A percentile compares a stretch with the other conserved stretches of the same genome.
Evolutionary conservation across 2,888 invertebrate species (phyloP).

Genomic region (Clitarchus hookeri): DNA sequence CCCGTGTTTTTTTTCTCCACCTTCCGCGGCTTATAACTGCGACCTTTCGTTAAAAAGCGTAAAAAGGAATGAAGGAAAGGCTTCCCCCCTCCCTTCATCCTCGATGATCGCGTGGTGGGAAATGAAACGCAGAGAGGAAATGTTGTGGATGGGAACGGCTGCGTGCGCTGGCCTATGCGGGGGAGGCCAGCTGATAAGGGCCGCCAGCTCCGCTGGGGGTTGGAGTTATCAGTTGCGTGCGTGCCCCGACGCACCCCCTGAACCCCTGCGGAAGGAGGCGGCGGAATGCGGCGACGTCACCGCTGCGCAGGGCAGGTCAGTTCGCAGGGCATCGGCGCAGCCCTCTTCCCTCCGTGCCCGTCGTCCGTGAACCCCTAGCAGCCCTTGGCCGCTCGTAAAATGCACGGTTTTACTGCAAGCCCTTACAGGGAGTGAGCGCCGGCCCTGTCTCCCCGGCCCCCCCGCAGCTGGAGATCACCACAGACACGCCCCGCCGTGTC

Average conservation of each 20-base stretch:
- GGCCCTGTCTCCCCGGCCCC: no score
- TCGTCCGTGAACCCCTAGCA: background rate
- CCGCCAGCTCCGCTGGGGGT: background rate
- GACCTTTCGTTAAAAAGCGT: slow-evolving; percentile 37
- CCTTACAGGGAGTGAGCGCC: background rate
- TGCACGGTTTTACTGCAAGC: background rate
- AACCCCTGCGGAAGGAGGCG: background rate
- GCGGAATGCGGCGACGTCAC: slow-evolving; percentile 14
- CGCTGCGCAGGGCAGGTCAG: background rate
- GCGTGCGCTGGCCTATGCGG: background rate
- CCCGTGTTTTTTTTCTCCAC: background rate
- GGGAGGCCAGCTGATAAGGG: background rate
- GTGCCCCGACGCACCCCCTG: no score
- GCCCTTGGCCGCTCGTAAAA: background rate
- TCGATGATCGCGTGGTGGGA: background rate
- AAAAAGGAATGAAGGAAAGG: slow-evolving; percentile 16
- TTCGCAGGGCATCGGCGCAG: background rate
- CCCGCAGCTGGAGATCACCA: no score
- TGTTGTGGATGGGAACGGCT: slow-evolving; percentile 10
- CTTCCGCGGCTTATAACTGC: slow-evolving; percentile 32
- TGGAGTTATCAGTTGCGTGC: no score
- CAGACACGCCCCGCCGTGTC: no score
- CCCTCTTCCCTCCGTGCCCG: background rate
- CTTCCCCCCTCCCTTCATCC: background rate
- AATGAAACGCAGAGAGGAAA: background rate